Percentiles rank a stretch among this genome's conserved stretches.
phyloP scores from a whole-genome alignment of 2,888 invertebrate genomes.

The Atethmia centrago region DNA sequence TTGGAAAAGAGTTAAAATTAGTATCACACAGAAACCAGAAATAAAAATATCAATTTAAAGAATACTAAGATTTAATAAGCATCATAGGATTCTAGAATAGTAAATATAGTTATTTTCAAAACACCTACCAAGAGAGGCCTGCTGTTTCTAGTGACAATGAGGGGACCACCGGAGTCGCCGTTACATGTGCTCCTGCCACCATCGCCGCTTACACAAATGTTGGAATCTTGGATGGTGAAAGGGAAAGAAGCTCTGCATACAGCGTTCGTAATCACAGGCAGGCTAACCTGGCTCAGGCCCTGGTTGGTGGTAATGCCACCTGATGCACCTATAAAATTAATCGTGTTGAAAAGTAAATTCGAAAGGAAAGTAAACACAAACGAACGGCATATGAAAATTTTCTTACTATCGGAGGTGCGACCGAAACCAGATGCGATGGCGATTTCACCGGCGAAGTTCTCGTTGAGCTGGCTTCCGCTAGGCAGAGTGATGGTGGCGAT shows the following conservation, averaged over 20 bases:
- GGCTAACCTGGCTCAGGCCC: slow-evolving; percentile 24
- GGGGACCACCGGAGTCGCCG: slow-evolving; percentile 77
- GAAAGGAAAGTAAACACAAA: not conserved
- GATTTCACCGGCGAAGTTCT: slow-evolving; percentile 67
- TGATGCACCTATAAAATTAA: slow-evolving; percentile 12
- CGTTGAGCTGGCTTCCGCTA: slow-evolving; percentile 64
- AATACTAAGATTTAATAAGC: not conserved
- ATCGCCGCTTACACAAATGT: slow-evolving; percentile 72
- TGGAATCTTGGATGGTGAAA: slow-evolving; percentile 59
- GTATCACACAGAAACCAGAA: not conserved
- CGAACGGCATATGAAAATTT: not conserved
- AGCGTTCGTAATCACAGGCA: slow-evolving; percentile 38
- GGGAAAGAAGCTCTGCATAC: slow-evolving; percentile 31
- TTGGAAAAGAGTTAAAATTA: slow-evolving; percentile 8
- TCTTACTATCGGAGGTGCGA: too few species aligned
- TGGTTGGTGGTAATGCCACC: not conserved
- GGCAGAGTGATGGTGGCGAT: slow-evolving; percentile 71
- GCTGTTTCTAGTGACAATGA: slow-evolving; percentile 61
- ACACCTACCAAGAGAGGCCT: slow-evolving; percentile 67
- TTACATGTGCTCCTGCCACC: slow-evolving; percentile 68
- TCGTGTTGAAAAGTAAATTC: not conserved
- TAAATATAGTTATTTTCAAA: not conserved
- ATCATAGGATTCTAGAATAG: not conserved
- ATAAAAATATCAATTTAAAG: not conserved
- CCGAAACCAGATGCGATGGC: slow-evolving; percentile 81